A percentile compares a stretch with the other conserved stretches of the same genome.
Evolutionary conservation across 2,797 vertebrate genomes (phyloP).

Genomic region (Acrossocheilus fasciatus): DNA sequence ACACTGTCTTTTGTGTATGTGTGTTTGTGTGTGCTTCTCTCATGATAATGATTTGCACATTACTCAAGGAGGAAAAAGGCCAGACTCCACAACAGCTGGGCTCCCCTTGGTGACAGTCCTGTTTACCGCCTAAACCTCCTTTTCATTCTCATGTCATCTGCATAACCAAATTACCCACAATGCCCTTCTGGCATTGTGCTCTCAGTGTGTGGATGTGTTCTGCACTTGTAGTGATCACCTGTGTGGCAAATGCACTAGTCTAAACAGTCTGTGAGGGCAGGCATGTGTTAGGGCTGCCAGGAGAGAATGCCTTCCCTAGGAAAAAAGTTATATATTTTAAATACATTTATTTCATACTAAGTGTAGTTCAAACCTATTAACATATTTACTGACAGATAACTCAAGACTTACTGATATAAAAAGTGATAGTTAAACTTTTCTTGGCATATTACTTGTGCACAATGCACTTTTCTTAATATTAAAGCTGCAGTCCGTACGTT

Average conservation of each 20-base stretch:
- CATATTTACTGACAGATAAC: no score
- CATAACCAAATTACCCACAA: conserved; percentile 28
- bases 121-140: conserved; percentile 19
- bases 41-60: conserved; percentile 37
- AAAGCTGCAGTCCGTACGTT: no score
- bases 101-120: conserved; percentile 41
- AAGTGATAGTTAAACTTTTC: no score
- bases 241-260: not conserved
- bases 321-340: no score
- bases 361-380: no score
- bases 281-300: not conserved
- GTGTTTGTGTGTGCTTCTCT: not conserved
- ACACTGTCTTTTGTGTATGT: conserved; percentile 8
- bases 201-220: not conserved
- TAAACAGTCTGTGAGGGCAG: not conserved
- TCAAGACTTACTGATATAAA: no score
- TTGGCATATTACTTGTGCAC: no score
- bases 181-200: not conserved
- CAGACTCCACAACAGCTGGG: conserved; percentile 52
- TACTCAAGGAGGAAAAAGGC: conserved; percentile 21
- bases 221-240: not conserved
- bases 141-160: conserved; percentile 17
- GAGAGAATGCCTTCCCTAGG: not conserved
- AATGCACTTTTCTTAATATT: no score
- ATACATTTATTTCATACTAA: no score